Evolutionary conservation across 2,888 invertebrate genomes (phyloP).

Genomic region (Nineta flava): DNA sequence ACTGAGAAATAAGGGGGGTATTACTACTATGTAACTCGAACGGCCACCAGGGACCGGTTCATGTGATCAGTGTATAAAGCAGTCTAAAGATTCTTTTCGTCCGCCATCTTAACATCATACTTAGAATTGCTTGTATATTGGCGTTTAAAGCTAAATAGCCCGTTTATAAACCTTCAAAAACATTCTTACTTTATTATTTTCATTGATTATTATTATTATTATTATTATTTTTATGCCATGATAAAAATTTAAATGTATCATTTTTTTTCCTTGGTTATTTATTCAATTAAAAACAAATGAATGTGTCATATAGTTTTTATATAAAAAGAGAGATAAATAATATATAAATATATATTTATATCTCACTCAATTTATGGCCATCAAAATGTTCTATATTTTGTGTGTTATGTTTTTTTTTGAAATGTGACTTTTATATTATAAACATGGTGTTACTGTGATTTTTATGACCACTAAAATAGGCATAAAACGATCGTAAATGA

Average conservation of each 20-base stretch:
- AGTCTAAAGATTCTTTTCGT: background rate
- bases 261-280: no score
- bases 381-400: no score
- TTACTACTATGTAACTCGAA: background rate
- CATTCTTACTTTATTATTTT: no score
- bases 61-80: background rate
- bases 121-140: background rate
- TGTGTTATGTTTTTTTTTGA: background rate
- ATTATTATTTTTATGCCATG: no score
- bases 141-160: constrained; percentile 3
- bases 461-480: background rate
- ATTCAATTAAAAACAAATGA: no score
- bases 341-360: no score
- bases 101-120: background rate
- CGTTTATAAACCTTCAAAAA: constrained; percentile 2
- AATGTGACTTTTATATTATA: background rate
- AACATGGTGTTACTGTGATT: background rate
- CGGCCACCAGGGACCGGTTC: background rate
- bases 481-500: constrained; percentile 1
- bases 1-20: no score
- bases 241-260: no score
- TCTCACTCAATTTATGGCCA: no score
- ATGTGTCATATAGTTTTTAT: no score
- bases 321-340: no score
- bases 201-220: no score